Evolutionary conservation across 1,140 invertebrate genomes (phyloP).

Genomic region (Glossosoma conforme): DNA sequence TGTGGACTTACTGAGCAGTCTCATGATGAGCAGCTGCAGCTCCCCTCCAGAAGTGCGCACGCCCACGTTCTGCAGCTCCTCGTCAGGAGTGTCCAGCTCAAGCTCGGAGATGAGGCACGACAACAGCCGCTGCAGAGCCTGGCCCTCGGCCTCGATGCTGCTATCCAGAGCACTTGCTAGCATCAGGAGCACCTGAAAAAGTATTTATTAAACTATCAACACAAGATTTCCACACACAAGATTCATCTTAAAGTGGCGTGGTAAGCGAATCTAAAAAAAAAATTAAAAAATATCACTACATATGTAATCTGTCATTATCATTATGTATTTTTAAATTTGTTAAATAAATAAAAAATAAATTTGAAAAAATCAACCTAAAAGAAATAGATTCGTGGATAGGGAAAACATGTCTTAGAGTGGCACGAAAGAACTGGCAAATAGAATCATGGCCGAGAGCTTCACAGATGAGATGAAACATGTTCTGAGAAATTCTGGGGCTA

Average conservation of each 20-base stretch:
- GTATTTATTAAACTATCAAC: too few species aligned
- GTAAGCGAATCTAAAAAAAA: too few species aligned
- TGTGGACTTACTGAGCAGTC: slow-evolving; percentile 52
- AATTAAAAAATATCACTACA: slow-evolving; percentile 7
- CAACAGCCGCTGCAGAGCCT: slow-evolving; percentile 71
- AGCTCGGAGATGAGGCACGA: slow-evolving; percentile 71
- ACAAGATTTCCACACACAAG: too few species aligned
- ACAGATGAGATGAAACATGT: too few species aligned
- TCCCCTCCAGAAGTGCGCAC: slow-evolving; percentile 36
- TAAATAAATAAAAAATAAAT: not conserved
- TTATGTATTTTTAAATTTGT: not conserved
- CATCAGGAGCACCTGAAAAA: slow-evolving; percentile 75
- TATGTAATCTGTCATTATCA: slow-evolving; percentile 2
- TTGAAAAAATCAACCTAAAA: too few species aligned
- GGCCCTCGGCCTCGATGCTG: slow-evolving; percentile 72
- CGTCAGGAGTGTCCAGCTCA: slow-evolving; percentile 55
- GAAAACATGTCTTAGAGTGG: too few species aligned
- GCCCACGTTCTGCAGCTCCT: slow-evolving; percentile 22
- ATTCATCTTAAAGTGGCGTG: too few species aligned
- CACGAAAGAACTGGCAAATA: too few species aligned
- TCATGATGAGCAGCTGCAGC: slow-evolving; percentile 81
- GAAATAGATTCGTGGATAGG: too few species aligned
- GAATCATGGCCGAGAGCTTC: too few species aligned
- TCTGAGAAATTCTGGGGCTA: too few species aligned
- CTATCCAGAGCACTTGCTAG: slow-evolving; percentile 85